A percentile compares a stretch with the other conserved stretches of the same genome.
These are phyloP conservation scores for Podarcis muralis DNA, from an alignment of 2,113 vertebrate species.

Conservation along the genomic window DNA sequence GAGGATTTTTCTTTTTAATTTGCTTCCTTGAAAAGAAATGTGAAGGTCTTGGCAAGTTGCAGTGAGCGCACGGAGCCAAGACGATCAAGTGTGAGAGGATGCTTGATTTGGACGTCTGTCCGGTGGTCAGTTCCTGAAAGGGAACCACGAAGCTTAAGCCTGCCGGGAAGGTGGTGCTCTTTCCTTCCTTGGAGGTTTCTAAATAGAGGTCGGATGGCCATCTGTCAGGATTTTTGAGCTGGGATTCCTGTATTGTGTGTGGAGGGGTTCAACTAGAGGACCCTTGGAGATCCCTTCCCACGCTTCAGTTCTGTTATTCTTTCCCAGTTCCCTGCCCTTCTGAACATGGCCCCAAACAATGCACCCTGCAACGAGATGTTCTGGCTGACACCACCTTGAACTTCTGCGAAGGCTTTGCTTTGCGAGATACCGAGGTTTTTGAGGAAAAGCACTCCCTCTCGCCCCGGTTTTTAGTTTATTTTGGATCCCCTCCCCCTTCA, in stretches of 20 bases:
- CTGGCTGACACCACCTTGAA: background rate
- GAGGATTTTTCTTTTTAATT: background rate
- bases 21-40: slow-evolving; percentile 9
- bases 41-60: background rate
- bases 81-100: background rate
- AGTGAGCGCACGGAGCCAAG: rapidly evolving
- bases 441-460: background rate
- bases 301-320: background rate
- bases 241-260: too few species aligned
- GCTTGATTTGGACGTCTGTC: background rate
- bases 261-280: background rate
- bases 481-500: background rate
- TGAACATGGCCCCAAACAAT: too few species aligned
- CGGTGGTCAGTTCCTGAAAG: background rate
- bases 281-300: background rate
- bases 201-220: too few species aligned
- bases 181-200: too few species aligned
- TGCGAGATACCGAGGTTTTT: background rate
- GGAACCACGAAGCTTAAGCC: background rate
- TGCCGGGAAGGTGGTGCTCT: background rate
- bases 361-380: background rate
- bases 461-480: background rate
- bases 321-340: background rate
- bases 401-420: background rate
- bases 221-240: too few species aligned